Conservation (phyloP, 2,797 vertebrate species). For the Pteronotus mesoamericanus region DNA sequence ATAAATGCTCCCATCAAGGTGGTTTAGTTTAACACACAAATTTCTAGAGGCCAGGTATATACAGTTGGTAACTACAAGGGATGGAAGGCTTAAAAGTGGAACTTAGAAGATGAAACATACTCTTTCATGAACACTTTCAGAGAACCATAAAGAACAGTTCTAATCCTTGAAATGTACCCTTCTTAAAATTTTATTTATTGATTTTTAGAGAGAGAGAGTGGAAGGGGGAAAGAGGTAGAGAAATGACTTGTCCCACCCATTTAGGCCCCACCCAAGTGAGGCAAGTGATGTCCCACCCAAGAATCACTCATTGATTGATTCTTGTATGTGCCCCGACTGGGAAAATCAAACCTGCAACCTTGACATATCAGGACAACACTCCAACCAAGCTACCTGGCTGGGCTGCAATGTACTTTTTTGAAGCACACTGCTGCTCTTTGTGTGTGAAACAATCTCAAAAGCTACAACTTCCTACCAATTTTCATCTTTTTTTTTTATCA, state of each 20-base stretch:
- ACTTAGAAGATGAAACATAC: not conserved
- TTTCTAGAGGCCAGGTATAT: slow-evolving; percentile 80
- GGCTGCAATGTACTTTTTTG: not conserved
- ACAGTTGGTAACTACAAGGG: slow-evolving; percentile 69
- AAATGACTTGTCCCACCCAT: not conserved
- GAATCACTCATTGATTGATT: not conserved
- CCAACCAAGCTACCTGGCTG: too few relatives aligned
- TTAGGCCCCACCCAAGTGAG: too few relatives aligned
- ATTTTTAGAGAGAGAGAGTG: not conserved
- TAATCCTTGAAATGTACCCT: not conserved
- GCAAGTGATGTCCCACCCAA: too few relatives aligned
- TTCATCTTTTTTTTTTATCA: not conserved
- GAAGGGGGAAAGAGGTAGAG: not conserved
- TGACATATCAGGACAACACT: not conserved
- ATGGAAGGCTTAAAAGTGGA: slow-evolving; percentile 60
- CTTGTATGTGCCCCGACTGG: not conserved
- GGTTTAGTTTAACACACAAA: slow-evolving; percentile 70
- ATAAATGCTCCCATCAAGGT: not conserved
- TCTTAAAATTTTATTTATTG: not conserved
- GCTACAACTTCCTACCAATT: not conserved
- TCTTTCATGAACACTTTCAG: not conserved
- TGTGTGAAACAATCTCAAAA: not conserved
- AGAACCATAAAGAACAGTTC: not conserved
- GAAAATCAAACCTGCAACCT: not conserved
- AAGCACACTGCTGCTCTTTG: not conserved